Evolutionary conservation across 2,888 invertebrate species (phyloP), one percentile per base, ranked within the genome.

Genomic region (Eurois occulta): DNA sequence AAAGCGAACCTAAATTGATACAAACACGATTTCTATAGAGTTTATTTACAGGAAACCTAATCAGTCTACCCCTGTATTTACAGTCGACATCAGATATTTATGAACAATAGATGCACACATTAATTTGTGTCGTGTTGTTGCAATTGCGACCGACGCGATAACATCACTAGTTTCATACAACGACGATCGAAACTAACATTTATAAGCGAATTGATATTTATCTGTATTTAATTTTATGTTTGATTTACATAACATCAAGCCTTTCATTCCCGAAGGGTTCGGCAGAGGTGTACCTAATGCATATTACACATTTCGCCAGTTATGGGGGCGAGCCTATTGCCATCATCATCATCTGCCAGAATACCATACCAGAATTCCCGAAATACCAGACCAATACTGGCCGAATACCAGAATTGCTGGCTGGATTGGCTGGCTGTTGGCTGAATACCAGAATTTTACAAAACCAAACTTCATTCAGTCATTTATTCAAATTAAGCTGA

Each of bases 61-160:
- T 64, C 78, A 78, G 74, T 64, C 28, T 38, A 43, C 7, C 48
- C 43, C 38, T 77, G 60, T 75, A 68, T 16, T 21, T 58, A 67
- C 73, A 80, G 48, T 58, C 18, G 18, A 28, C 84, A 74, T 84
- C 73, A 74, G 24, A 75, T 62, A 84, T 75, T 41, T 75, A 84
- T 81, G 43, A 84, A 74, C 58, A 35, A 62, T 65, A 35, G 5
- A 24, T 68, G 38, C 72, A 24, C 67, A 74, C 69, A 77, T 43
- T 70, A 75, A 80, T 80, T 84, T 79, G 69, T 70, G 68, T 83
- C 64, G 69, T 41, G 77, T 72, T 69, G 69, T 77, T 68, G 18
- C 70, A 75, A 62, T 77, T 69, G 73, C 13, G 58, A 58, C 65
- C 16, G 43, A 24, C 18, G 16, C 38, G 72, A 84, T 84, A 84